A percentile compares a stretch with the other conserved stretches of the same genome.
Evolutionary conservation across 2,113 vertebrate species (phyloP).

Genomic region (Python bivittatus): DNA sequence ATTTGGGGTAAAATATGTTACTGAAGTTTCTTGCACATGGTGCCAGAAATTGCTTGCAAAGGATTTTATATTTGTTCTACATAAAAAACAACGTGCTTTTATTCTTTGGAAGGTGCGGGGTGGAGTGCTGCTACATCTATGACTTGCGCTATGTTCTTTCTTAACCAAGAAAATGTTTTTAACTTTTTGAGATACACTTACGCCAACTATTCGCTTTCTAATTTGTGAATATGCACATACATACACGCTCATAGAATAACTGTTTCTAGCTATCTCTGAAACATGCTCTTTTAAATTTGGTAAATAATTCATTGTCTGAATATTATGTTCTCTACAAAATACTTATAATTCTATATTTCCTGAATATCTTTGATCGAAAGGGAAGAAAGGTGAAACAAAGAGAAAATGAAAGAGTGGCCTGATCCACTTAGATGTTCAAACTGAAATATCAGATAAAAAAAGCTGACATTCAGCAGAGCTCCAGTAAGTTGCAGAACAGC

Average conservation of each 20-base stretch:
- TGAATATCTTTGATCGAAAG: neutral
- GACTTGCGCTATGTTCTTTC: neutral
- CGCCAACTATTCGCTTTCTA: neutral
- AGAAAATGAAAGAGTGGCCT: neutral
- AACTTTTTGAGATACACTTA: neutral
- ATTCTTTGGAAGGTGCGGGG: neutral
- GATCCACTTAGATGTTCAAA: neutral
- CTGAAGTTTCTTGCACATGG: neutral
- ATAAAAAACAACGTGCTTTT: neutral
- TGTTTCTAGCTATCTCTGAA: neutral
- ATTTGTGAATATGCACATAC: neutral
- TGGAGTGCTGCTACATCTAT: neutral
- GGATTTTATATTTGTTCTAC: neutral
- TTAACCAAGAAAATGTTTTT: neutral
- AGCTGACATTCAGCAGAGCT: neutral
- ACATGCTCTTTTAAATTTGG: neutral
- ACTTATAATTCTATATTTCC: neutral
- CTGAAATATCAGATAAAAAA: slow-evolving; percentile 23
- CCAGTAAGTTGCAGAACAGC: neutral
- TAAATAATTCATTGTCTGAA: neutral
- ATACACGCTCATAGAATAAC: neutral
- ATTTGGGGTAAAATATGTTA: neutral
- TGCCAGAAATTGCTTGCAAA: neutral
- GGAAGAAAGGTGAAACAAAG: neutral
- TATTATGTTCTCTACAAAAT: neutral